Evolutionary conservation across 2,113 vertebrate genomes (phyloP).

Genomic region (Poeciliopsis occidentalis): DNA sequence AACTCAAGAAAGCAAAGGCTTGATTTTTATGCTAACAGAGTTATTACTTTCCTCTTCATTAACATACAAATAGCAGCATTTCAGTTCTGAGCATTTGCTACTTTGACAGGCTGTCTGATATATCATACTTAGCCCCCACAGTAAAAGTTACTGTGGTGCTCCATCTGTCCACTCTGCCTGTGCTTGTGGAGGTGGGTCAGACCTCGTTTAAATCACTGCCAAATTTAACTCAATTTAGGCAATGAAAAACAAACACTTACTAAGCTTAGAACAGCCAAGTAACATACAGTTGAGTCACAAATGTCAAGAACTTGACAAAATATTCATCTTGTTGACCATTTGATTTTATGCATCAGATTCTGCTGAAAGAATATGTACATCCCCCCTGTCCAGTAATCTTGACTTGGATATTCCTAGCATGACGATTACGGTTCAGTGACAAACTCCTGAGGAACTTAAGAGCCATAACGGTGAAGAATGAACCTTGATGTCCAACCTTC

Average conservation of each 20-base stretch:
- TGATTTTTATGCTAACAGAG: slow-evolving; percentile 53
- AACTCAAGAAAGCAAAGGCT: slow-evolving; percentile 22
- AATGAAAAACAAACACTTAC: slow-evolving; percentile 11
- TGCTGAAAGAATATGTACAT: too few relatives aligned
- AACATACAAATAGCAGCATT: slow-evolving; percentile 67
- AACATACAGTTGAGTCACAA: slow-evolving; percentile 17
- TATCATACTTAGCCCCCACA: slow-evolving; percentile 43
- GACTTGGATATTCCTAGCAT: too few relatives aligned
- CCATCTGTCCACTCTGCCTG: slow-evolving; percentile 63
- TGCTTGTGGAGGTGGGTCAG: slow-evolving; percentile 39
- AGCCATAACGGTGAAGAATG: too few relatives aligned
- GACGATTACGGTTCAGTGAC: too few relatives aligned
- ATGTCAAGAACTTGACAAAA: slow-evolving; percentile 21
- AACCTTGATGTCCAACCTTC: too few relatives aligned
- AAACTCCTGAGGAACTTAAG: too few relatives aligned
- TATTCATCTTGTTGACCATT: too few relatives aligned
- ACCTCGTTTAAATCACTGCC: slow-evolving; percentile 56
- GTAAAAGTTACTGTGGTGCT: slow-evolving; percentile 56
- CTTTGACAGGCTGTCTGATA: slow-evolving; percentile 59
- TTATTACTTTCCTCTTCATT: slow-evolving; percentile 58
- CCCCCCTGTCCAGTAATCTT: too few relatives aligned
- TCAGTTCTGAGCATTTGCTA: slow-evolving; percentile 40
- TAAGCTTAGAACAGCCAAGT: slow-evolving; percentile 15
- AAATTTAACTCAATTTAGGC: slow-evolving; percentile 51
- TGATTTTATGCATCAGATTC: too few relatives aligned